Evolutionary conservation across 2,797 vertebrate genomes (phyloP), one percentile per base, ranked within the genome.

Genomic region (Bryconaethiops microstoma): DNA sequence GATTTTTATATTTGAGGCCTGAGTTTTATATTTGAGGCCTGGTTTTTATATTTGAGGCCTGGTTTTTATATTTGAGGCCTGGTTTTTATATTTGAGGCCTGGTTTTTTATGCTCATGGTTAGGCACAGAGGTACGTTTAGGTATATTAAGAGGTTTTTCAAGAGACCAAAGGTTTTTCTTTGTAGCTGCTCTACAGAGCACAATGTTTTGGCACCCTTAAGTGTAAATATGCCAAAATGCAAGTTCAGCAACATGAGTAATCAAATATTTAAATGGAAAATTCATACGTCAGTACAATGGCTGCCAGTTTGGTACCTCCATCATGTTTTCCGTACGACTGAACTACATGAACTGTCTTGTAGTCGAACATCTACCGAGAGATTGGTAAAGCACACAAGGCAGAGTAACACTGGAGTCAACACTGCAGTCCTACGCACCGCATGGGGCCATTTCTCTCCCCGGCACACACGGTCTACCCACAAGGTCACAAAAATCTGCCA

Each of bases 401-500:
- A 60, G 19, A 57, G 23, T 4, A 62, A 29, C 59, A 29, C 23
- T 62, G 21, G 21, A 25, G 10, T 25, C 60, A 62, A 62, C 13
- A 62, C 13, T 62, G 60, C 5, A 13, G 1, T 25, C 25, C 35
- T 29, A 62, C 23, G 13, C 59, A 23, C 21, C n/a, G 13, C 60
- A 62, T 25, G 23, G 7, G 23, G 25, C 10, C 5, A 14, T 29
- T 60, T 60, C 21, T 25, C 10, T 23, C 25, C 21, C 25, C 16
- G 23, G 25, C 60, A 35, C 60, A 14, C 60, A 23, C 13, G 4
- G 48, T 19, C 23, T 71, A 29, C 21, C 48, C 14, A 50, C 42
- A 70, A 70, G 67, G 42, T 70, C 21, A 71, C 21, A 71, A 71
- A 68, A 54, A 71, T 29, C 52, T 12, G 21, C 45, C 13, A 48